Conservation (phyloP, 2,888 invertebrate genomes). For the Pimpla rufipes region DNA sequence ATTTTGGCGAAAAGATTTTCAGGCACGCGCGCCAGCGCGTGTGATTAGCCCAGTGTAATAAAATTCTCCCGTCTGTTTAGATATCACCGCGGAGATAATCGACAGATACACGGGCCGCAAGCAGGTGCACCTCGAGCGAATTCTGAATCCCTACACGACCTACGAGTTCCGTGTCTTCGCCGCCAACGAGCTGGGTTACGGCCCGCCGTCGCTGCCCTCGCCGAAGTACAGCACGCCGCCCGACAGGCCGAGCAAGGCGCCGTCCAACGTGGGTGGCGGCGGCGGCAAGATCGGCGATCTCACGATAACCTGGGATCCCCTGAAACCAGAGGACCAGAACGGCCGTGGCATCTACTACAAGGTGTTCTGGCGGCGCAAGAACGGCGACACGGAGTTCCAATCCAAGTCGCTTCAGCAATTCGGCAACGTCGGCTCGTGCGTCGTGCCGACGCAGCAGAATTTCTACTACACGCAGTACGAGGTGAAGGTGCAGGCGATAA, state of each 20-base stretch:
- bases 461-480: conserved; percentile 94
- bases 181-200: conserved; percentile 94
- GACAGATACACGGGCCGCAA: conserved; percentile 93
- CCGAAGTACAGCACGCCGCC: conserved; percentile 94
- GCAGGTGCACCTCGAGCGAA: conserved; percentile 90
- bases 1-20: too few species aligned
- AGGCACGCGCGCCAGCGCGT: too few species aligned
- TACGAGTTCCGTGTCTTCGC: conserved; percentile 96
- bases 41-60: too few species aligned
- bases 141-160: conserved; percentile 94
- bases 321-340: conserved; percentile 93
- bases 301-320: conserved; percentile 95
- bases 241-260: conserved; percentile 92
- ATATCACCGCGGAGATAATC: conserved; percentile 80
- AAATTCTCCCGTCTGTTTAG: not conserved
- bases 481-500: conserved; percentile 94
- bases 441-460: conserved; percentile 90
- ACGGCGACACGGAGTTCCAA: conserved; percentile 92
- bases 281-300: conserved; percentile 98
- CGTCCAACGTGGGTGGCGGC: conserved; percentile 94
- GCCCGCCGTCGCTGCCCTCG: conserved; percentile 93
- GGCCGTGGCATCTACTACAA: conserved; percentile 96
- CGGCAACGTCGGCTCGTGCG: conserved; percentile 92
- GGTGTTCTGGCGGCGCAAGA: conserved; percentile 93
- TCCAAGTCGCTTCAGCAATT: conserved; percentile 89